Base-by-base conservation (phyloP, 2,797 vertebrate genomes). In the Scleropages formosus region DNA sequence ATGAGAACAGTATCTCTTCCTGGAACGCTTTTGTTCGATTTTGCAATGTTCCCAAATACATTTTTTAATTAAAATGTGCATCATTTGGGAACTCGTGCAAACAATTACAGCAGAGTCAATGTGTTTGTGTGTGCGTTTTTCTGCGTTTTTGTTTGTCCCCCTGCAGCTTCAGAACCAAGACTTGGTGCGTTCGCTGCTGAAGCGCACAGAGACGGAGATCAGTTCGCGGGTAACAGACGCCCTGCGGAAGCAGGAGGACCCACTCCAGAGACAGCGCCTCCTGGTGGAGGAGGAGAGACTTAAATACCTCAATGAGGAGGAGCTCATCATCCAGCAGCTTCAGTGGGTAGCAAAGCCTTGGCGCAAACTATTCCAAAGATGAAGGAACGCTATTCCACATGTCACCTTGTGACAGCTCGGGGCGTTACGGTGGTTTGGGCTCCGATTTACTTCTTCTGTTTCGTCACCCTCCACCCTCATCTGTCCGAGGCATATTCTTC, bases 201-300 rank as follows among this genome's bases (percentile, higher is more conserved):
- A 96, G 79, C 89, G 96, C 61, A 96, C 96, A 0, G 97, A 96
- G 87, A 91, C 93, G 0, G 97, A 99, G 93, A 87, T 99, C 82
- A 98, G 93, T 4, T 90, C 96, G 80, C 93, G 96, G 0, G 95
- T 98, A 84, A 93, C 94, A 0, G 97, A 99, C 72, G 93, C 94
- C 4, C 80, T 97, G 86, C 93, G 96, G 86, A 96, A 97, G 82
- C 96, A 97, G 85, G 97, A 99, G 85, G 97, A 99, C 82, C 97
- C 97, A 1, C 91, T 99, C 86, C 97, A 98, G 90, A 94, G 97
- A 82, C 97, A 99, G 91, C 95, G 97, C 85, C 95, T 94, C 81
- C 87, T 99, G 84, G 97, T 99, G 91, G 97, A 99, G 79, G 97
- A 99, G 89, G 97, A 99, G 81, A 90, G 97, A 85, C 95, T 98